Conservation (phyloP, 2,113 vertebrate genomes). For the Hassar affinis region DNA sequence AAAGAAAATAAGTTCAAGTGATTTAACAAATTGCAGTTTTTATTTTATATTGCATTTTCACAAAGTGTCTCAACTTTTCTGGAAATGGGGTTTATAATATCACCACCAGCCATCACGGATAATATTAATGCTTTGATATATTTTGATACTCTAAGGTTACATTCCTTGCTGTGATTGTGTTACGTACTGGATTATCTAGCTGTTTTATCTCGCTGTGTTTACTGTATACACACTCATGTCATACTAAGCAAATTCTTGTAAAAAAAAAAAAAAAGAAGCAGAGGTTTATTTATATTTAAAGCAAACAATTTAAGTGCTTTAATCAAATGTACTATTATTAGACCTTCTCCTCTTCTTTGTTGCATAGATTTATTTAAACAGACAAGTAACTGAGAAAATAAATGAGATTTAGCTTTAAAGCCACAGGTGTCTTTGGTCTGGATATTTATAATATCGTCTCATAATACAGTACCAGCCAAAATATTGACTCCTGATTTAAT, state of each 20-base stretch:
- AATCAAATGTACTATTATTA: not conserved
- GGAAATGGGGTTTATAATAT: too few relatives aligned
- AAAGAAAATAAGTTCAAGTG: too few relatives aligned
- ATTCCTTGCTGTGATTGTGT: constrained; percentile 20
- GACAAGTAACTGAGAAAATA: not conserved
- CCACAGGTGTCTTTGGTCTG: not conserved
- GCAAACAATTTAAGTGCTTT: not conserved
- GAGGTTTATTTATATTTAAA: not conserved
- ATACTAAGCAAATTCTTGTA: not conserved
- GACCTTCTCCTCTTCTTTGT: not conserved
- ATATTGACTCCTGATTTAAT: too few relatives aligned
- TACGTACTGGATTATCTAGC: not conserved
- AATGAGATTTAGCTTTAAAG: too few relatives aligned
- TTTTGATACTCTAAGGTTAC: not conserved
- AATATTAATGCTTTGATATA: not conserved
- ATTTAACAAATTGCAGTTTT: too few relatives aligned
- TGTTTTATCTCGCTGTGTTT: constrained; percentile 3
- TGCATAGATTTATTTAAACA: not conserved
- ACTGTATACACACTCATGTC: not conserved
- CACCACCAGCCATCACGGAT: not conserved
- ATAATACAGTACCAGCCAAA: not conserved
- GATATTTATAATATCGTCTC: not conserved
- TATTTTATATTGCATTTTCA: too few relatives aligned
- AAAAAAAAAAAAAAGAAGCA: not conserved
- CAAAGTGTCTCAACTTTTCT: too few relatives aligned